Percentiles rank a stretch among this genome's conserved stretches.
Evolutionary conservation across 2,888 invertebrate species (phyloP).

Genomic region (Formica aserva): DNA sequence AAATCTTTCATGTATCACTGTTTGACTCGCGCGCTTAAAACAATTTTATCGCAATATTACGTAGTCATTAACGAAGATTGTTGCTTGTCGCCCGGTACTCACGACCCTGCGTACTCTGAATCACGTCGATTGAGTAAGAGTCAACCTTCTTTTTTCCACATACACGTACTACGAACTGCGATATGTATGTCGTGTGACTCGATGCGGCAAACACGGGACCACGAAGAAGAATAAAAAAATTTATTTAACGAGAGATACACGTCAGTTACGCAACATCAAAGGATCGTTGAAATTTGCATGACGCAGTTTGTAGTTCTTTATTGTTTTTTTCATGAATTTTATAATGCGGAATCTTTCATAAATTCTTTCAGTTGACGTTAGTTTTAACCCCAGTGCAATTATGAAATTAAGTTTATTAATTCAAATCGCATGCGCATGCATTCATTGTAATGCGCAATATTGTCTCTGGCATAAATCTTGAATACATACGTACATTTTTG

Average conservation of each 20-base stretch:
- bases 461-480: constrained; percentile 7
- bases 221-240: constrained; percentile 10
- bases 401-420: neutral
- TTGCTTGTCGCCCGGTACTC: constrained; percentile 60
- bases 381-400: constrained; percentile 12
- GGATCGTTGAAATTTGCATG: constrained; percentile 29
- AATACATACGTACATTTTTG: neutral
- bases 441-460: neutral
- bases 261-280: constrained; percentile 5
- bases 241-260: constrained; percentile 1
- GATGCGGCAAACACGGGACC: constrained; percentile 25
- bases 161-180: neutral
- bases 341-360: neutral
- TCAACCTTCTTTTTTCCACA: constrained; percentile 54
- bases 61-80: constrained; percentile 65
- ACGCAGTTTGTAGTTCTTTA: neutral
- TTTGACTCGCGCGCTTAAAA: constrained; percentile 42
- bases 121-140: constrained; percentile 64
- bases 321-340: constrained; percentile 17
- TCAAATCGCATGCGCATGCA: neutral
- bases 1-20: constrained; percentile 46
- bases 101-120: constrained; percentile 58
- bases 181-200: constrained; percentile 48
- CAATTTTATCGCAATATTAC: constrained; percentile 62
- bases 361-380: constrained; percentile 11